A percentile compares a stretch with the other conserved stretches of the same genome.
These are phyloP conservation scores for Paramormyrops hopkinsi DNA, from an alignment of 2,797 vertebrate genomes.

Conservation along the genomic window DNA sequence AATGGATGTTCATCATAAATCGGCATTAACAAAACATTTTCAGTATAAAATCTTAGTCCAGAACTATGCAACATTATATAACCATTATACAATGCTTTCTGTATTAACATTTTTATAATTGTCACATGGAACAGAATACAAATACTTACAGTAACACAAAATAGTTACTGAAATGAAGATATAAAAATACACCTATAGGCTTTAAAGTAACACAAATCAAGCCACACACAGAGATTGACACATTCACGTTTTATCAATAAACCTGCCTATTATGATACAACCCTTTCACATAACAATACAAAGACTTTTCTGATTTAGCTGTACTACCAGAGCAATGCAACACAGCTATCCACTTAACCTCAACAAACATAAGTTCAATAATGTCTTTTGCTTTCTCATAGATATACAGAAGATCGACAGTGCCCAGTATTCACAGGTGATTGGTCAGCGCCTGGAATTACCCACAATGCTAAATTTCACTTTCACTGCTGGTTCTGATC, in stretches of 20 bases:
- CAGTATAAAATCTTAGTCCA: not conserved
- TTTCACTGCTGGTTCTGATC: not conserved
- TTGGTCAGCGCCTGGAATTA: not conserved
- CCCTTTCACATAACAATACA: not conserved
- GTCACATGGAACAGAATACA: not conserved
- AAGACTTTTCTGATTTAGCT: not conserved
- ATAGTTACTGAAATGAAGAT: not conserved
- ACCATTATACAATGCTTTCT: not conserved
- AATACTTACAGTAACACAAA: not conserved
- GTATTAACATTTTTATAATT: not conserved
- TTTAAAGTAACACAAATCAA: not conserved
- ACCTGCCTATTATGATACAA: not conserved
- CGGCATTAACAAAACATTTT: not conserved
- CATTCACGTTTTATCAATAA: not conserved
- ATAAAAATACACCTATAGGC: not conserved
- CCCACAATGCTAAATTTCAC: conserved; percentile 9
- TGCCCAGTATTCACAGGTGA: not conserved
- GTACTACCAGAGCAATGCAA: not conserved
- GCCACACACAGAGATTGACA: not conserved
- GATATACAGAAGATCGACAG: not conserved
- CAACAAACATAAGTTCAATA: not conserved
- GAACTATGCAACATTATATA: not conserved
- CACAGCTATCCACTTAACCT: conserved; percentile 5
- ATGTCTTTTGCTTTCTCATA: not conserved
- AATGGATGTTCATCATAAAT: not conserved